These are phyloP conservation scores for Trichogramma dendrolimi DNA, from an alignment of 2,888 invertebrate genomes.

Conservation along the genomic window DNA sequence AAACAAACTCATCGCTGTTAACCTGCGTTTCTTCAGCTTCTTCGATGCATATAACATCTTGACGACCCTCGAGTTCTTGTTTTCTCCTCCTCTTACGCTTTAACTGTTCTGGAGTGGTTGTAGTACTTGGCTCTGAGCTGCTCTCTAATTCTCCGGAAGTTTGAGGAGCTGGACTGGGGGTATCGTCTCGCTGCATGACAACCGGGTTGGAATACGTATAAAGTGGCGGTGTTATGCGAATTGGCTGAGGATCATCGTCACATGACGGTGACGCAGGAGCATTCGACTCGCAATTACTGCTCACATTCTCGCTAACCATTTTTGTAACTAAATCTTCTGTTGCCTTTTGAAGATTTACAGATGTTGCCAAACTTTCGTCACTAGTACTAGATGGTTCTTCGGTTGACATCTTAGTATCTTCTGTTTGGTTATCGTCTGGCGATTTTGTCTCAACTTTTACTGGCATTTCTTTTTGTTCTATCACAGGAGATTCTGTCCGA, in stretches of 20 bases:
- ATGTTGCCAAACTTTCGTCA: conserved; percentile 14
- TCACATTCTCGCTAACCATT: conserved; percentile 12
- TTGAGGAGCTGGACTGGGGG: conserved; percentile 50
- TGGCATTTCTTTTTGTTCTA: conserved; percentile 23
- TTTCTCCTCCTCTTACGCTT: conserved; percentile 49
- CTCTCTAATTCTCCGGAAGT: conserved; percentile 45
- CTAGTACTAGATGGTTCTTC: conserved; percentile 35
- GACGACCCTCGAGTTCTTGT: conserved; percentile 49
- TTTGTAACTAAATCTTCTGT: conserved; percentile 46
- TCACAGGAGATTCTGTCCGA: not conserved
- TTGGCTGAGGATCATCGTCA: conserved; percentile 63
- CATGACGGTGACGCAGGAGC: conserved; percentile 42
- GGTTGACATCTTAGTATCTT: conserved; percentile 31
- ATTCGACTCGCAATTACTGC: conserved; percentile 34
- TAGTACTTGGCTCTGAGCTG: conserved; percentile 28
- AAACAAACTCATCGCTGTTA: conserved; percentile 43
- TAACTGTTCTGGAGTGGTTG: conserved; percentile 36
- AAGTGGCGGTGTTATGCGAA: conserved; percentile 68
- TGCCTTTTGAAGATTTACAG: conserved; percentile 39
- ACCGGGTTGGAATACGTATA: conserved; percentile 73
- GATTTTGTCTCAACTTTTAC: conserved; percentile 33
- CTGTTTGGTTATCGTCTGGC: conserved; percentile 32
- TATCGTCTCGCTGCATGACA: conserved; percentile 59
- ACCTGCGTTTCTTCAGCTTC: conserved; percentile 39
- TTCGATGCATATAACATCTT: conserved; percentile 50